These are phyloP conservation scores for Rhyzopertha dominica DNA, from an alignment of 1,140 invertebrate species.

Conservation along the genomic window DNA sequence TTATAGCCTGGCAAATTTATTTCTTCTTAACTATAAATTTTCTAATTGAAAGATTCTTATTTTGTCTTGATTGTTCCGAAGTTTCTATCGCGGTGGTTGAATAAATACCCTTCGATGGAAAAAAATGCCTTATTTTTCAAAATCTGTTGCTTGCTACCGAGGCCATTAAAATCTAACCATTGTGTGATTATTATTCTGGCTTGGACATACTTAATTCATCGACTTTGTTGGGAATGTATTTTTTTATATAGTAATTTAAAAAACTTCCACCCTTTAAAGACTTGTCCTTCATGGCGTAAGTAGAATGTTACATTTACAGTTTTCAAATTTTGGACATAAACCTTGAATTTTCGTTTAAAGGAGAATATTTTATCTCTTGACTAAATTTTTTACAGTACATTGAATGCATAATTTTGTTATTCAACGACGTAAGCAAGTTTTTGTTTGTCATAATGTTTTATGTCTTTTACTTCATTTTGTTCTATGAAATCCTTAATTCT, in stretches of 20 bases:
- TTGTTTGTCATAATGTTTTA: too few species aligned
- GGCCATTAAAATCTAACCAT: slow-evolving; percentile 6
- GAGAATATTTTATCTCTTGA: slow-evolving; percentile 1
- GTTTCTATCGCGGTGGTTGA: slow-evolving; percentile 3
- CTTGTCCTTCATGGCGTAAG: slow-evolving; percentile 1
- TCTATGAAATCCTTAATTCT: too few species aligned
- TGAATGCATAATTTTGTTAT: too few species aligned
- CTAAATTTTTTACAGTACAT: too few species aligned
- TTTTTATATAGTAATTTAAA: background rate
- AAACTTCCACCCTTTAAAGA: background rate
- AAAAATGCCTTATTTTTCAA: too few species aligned
- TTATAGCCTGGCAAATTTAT: background rate
- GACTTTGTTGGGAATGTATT: slow-evolving; percentile 2
- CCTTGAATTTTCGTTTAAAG: background rate
- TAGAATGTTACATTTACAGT: slow-evolving; percentile 3
- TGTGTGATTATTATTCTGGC: background rate
- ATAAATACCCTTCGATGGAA: background rate
- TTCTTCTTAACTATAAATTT: slow-evolving; percentile 1
- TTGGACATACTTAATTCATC: slow-evolving; percentile 2
- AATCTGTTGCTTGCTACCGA: too few species aligned
- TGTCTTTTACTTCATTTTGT: too few species aligned
- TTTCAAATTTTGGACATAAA: background rate
- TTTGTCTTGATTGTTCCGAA: slow-evolving; percentile 2
- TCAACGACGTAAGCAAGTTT: too few species aligned
- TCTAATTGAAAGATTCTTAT: background rate